Base-by-base conservation (phyloP, 2,113 vertebrate genomes). In the Grallaria varia region DNA sequence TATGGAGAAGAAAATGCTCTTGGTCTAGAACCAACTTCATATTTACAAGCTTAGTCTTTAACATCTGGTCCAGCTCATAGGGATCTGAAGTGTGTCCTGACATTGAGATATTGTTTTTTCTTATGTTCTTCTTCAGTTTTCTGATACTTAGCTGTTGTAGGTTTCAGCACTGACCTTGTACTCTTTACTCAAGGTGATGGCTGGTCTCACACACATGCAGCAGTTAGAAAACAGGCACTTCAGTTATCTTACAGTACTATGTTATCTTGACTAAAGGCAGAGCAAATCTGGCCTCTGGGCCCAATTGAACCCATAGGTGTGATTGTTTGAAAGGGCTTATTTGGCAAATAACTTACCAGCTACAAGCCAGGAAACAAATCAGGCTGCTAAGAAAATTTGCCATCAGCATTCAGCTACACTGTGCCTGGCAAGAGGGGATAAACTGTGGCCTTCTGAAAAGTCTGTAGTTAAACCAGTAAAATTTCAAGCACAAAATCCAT, bases 11-110 rank as follows among this genome's bases (percentile, higher is more conserved):
- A 63, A 35, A 63, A 31, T 47, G 18, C 22, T 91, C 49, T 60
- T 82, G 60, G 42, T 97, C 81, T 94, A 91, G 86, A 92, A 96
- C 44, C 31, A 62, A 25, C 44, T 79, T 8, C 56, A 31, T 91
- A 69, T 87, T 87, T 87, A 78, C 37, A 75, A 78, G 27, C 58
- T 83, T 80, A 31, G 50, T 85, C 69, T 50, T 55, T 62, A 90
- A 91, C 50, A 85, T 79, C 83, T 81, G 55, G 89, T 85, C 45
- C 15, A 53, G 15, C 35, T 79, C 37, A 56, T 30, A 50, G 24
- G 33, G 37, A 77, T 23, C 23, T 27, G 20, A 52, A 89, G 22
- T 25, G 18, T 22, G 16, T 87, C 56, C 72, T 89, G 73, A 67
- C 20, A 10, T 23, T 77, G 42, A n/a, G 23, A 31, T 56, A 33